A percentile compares a stretch with the other conserved stretches of the same genome.
phyloP scores from a whole-genome alignment of 2,888 invertebrate genomes.

The Philonicus albiceps region DNA sequence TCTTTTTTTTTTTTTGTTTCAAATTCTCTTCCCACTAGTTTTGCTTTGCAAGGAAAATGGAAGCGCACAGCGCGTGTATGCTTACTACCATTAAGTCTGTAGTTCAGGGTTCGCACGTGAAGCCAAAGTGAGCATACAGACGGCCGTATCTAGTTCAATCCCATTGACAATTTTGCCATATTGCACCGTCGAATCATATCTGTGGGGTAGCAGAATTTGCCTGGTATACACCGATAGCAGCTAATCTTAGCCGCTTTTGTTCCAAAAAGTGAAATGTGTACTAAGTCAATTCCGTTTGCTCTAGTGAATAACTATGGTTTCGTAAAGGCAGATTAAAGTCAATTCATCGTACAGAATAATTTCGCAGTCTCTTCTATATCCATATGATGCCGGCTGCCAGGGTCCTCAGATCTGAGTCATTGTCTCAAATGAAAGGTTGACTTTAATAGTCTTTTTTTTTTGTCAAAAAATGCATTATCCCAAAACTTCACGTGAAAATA shows the following conservation, averaged over 20 bases:
- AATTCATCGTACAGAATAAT: not conserved
- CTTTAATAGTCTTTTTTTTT: not conserved
- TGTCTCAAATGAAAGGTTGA: not conserved
- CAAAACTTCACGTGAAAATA: not conserved
- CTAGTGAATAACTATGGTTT: not conserved
- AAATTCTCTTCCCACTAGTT: not conserved
- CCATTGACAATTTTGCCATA: conserved; percentile 2
- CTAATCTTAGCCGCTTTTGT: conserved; percentile 44
- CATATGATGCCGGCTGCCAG: not conserved
- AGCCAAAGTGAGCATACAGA: not conserved
- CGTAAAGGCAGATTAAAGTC: not conserved
- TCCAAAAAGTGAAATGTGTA: conserved; percentile 40
- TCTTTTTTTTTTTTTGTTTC: not conserved
- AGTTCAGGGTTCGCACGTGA: not conserved
- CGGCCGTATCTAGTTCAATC: not conserved
- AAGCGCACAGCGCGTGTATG: not conserved
- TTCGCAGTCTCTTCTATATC: not conserved
- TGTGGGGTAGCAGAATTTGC: not conserved
- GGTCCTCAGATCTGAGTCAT: not conserved
- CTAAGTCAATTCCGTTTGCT: conserved; percentile 40
- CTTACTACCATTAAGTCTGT: not conserved
- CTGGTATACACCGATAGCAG: conserved; percentile 28
- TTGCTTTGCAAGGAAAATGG: not conserved
- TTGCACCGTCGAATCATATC: not conserved
- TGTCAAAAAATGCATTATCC: not conserved